Evolutionary conservation across 2,888 invertebrate species (phyloP).

Genomic region (Mythimna loreyi): DNA sequence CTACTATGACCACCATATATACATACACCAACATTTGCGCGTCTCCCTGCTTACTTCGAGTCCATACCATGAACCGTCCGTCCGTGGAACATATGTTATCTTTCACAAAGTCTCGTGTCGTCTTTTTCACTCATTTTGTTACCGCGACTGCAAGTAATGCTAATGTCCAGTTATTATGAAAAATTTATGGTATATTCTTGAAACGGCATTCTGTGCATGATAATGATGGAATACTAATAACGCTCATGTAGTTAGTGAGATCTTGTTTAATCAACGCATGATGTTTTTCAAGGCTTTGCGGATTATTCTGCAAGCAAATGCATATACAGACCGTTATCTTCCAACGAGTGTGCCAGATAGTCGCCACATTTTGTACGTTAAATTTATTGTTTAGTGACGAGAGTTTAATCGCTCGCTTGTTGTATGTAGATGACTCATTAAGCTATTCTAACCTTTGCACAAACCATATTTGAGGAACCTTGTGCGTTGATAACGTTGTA

Average conservation of each 20-base stretch:
- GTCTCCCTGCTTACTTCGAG: no score
- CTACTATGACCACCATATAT: no score
- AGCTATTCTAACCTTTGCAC: background rate
- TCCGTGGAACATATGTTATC: no score
- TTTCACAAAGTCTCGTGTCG: background rate
- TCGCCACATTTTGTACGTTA: background rate
- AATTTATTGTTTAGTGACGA: background rate
- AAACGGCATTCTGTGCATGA: background rate
- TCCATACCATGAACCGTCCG: no score
- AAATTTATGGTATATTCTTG: background rate
- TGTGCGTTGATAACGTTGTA: constrained; percentile 2
- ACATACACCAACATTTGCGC: no score
- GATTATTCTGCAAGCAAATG: constrained; percentile 5
- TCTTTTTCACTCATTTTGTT: background rate
- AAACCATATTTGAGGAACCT: background rate
- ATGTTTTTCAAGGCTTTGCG: constrained; percentile 5
- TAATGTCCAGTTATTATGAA: background rate
- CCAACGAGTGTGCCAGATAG: background rate
- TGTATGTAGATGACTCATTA: constrained; percentile 3
- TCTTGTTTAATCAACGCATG: background rate
- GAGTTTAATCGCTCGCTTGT: background rate
- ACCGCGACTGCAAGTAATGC: background rate
- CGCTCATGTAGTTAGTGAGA: background rate
- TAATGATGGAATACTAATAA: constrained; percentile 8
- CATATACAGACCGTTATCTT: constrained; percentile 20